These are phyloP conservation scores for Podargus strigoides DNA, from an alignment of 2,797 vertebrate species.

Conservation along the genomic window DNA sequence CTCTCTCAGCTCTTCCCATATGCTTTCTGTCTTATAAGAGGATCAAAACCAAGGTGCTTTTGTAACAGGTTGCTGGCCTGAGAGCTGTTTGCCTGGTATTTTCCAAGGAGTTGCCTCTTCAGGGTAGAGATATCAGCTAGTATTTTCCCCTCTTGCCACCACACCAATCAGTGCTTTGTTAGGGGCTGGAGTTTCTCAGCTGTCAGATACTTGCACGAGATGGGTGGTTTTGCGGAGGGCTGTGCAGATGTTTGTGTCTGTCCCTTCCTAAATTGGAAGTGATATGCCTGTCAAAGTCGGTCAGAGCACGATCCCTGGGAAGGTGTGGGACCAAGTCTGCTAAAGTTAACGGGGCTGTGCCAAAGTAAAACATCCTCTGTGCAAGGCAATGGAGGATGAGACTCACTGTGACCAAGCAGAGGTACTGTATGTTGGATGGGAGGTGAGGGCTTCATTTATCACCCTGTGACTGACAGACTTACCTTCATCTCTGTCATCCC, in stretches of 20 bases:
- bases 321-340: background rate
- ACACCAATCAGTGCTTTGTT: background rate
- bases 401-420: background rate
- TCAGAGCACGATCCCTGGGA: background rate
- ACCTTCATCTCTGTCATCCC: constrained; percentile 35
- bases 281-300: background rate
- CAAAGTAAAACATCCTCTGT: background rate
- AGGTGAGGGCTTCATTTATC: constrained; percentile 1
- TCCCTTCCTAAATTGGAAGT: background rate
- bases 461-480: constrained; percentile 13
- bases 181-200: background rate
- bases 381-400: background rate
- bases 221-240: background rate
- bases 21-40: background rate
- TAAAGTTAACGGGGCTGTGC: background rate
- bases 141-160: background rate
- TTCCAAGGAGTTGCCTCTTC: background rate
- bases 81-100: background rate
- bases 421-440: background rate
- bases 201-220: background rate
- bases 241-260: background rate
- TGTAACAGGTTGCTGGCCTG: background rate
- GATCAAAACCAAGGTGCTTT: background rate
- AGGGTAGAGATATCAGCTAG: background rate
- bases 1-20: background rate